Evolutionary conservation across 2,797 vertebrate species (phyloP).

Genomic region (Enteromius treurensis): DNA sequence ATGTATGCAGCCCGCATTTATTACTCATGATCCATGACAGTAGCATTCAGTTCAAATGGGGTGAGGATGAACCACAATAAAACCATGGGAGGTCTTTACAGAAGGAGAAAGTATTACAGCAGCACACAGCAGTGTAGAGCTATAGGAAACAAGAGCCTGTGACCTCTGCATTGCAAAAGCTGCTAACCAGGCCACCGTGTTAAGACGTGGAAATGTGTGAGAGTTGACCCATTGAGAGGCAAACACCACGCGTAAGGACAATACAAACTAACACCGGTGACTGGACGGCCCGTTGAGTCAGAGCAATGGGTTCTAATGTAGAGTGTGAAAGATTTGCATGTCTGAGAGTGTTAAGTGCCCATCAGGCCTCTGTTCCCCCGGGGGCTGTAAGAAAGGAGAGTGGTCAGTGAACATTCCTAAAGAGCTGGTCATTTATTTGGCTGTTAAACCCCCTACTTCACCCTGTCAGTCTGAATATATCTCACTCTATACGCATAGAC

Average conservation of each 20-base stretch:
- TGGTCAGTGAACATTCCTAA: conserved; percentile 35
- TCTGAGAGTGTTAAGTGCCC: conserved; percentile 63
- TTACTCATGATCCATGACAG: conserved; percentile 21
- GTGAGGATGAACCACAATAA: conserved; percentile 43
- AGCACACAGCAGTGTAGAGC: conserved; percentile 28
- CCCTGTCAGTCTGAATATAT: not conserved
- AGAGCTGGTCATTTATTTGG: conserved; percentile 41
- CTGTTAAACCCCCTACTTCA: conserved; percentile 6
- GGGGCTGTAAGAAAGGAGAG: conserved; percentile 34
- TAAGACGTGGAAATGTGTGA: conserved; percentile 57
- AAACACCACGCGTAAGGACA: conserved; percentile 52
- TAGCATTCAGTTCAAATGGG: conserved; percentile 22
- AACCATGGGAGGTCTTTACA: conserved; percentile 37
- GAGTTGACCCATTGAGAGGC: conserved; percentile 57
- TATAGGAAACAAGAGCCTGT: conserved; percentile 43
- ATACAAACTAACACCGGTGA: conserved; percentile 54
- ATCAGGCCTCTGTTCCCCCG: conserved; percentile 40
- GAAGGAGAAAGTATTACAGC: conserved; percentile 25
- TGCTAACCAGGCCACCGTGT: conserved; percentile 44
- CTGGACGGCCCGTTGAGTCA: conserved; percentile 42
- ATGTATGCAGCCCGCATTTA: not conserved
- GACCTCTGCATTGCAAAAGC: conserved; percentile 53
- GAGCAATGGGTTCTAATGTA: conserved; percentile 56
- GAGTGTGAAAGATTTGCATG: conserved; percentile 63
- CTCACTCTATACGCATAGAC: not conserved